A percentile compares a stretch with the other conserved stretches of the same genome.
phyloP scores from a whole-genome alignment of 2,888 invertebrate genomes.

The Hypomecis atomaria region DNA sequence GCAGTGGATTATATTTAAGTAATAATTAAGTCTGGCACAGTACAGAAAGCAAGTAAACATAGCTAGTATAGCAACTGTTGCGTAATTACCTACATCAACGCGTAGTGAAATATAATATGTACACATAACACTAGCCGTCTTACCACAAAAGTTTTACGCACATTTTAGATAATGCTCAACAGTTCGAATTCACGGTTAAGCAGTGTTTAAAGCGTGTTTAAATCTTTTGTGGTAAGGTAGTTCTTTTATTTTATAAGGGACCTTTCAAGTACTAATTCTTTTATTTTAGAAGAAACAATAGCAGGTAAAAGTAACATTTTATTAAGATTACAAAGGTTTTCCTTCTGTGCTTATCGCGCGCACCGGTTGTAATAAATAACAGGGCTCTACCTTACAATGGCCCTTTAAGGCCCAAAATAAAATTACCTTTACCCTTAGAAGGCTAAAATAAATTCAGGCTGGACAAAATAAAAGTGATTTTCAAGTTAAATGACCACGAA shows the following conservation, averaged over 20 bases:
- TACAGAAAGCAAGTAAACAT: too few relatives aligned
- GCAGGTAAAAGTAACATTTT: conserved; percentile 48
- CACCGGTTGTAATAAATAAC: conserved; percentile 50
- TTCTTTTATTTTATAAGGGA: not conserved
- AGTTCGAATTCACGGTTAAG: too few relatives aligned
- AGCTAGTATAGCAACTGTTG: too few relatives aligned
- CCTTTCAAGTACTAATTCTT: conserved; percentile 3
- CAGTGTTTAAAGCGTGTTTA: too few relatives aligned
- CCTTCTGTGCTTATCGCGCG: conserved; percentile 46
- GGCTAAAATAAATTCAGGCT: conserved; percentile 23
- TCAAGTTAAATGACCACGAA: conserved; percentile 15
- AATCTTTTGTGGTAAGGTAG: too few relatives aligned
- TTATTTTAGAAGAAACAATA: conserved; percentile 44
- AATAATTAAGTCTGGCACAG: too few relatives aligned
- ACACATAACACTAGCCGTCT: too few relatives aligned
- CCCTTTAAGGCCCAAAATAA: conserved; percentile 33
- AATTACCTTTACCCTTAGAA: conserved; percentile 30
- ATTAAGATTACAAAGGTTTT: conserved; percentile 52
- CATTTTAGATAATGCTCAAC: too few relatives aligned
- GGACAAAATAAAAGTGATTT: conserved; percentile 20
- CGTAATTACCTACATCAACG: too few relatives aligned
- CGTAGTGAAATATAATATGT: too few relatives aligned
- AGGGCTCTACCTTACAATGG: conserved; percentile 40
- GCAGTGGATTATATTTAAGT: too few relatives aligned
- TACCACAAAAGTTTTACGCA: too few relatives aligned